These are phyloP conservation scores for Zaprionus camerounensis DNA, from an alignment of 1,140 invertebrate species.

Conservation along the genomic window DNA sequence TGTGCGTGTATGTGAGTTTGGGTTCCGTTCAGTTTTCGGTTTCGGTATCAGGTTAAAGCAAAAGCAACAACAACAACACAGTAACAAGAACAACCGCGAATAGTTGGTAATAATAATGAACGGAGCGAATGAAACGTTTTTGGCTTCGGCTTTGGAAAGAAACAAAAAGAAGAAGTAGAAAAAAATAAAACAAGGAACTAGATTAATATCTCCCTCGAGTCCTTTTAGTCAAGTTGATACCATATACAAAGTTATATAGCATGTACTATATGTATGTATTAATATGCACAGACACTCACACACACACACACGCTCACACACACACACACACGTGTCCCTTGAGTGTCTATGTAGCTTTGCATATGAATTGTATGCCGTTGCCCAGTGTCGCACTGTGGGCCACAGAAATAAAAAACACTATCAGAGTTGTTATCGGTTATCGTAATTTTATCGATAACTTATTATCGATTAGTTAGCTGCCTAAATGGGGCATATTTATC, in stretches of 20 bases:
- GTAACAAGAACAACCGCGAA: slow-evolving; percentile 57
- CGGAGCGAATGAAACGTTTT: slow-evolving; percentile 65
- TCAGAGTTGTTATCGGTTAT: neutral
- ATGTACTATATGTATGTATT: slow-evolving; percentile 37
- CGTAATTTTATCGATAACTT: neutral
- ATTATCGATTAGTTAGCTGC: neutral
- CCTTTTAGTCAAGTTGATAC: slow-evolving; percentile 78
- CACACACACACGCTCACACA: slow-evolving; percentile 13
- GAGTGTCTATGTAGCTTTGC: slow-evolving; percentile 61
- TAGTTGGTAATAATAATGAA: slow-evolving; percentile 82
- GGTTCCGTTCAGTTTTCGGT: slow-evolving; percentile 72
- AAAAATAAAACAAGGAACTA: slow-evolving; percentile 55
- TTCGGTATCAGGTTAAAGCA: slow-evolving; percentile 75
- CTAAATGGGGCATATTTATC: too few relatives aligned
- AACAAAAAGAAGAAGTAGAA: slow-evolving; percentile 21
- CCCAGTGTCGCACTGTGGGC: slow-evolving; percentile 41
- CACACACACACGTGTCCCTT: slow-evolving; percentile 26
- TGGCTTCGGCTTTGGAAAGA: slow-evolving; percentile 52
- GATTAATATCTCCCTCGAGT: slow-evolving; percentile 81
- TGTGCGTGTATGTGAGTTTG: slow-evolving; percentile 19
- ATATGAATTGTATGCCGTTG: slow-evolving; percentile 66
- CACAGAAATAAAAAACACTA: slow-evolving; percentile 7
- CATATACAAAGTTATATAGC: slow-evolving; percentile 41
- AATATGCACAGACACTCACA: neutral
- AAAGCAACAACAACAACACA: slow-evolving; percentile 29